phyloP scores from a whole-genome alignment of 2,888 invertebrate species.

The Pristionchus maxplancki region DNA sequence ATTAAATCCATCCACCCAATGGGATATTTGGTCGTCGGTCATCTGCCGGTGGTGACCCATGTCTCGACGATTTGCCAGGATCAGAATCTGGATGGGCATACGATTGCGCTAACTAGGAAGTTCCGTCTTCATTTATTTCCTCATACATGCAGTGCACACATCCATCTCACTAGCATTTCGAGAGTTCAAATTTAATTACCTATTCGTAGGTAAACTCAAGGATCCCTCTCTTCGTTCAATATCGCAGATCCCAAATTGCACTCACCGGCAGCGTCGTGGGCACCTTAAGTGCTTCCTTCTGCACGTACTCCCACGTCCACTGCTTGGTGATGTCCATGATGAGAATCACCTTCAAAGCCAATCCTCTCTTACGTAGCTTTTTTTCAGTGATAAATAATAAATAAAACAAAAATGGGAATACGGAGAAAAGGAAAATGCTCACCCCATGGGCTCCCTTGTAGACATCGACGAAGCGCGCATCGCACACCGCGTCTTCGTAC shows the following conservation, averaged over 20 bases:
- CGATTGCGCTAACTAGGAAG: too few relatives aligned
- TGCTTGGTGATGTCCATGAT: slow-evolving; percentile 95
- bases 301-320: slow-evolving; percentile 96
- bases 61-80: slow-evolving; percentile 94
- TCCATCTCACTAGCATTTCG: background rate
- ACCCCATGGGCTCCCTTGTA: slow-evolving; percentile 93
- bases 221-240: too few relatives aligned
- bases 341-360: slow-evolving; percentile 82
- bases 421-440: background rate
- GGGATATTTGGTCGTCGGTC: slow-evolving; percentile 84
- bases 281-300: slow-evolving; percentile 88
- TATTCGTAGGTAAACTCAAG: too few relatives aligned
- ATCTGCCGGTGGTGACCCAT: slow-evolving; percentile 96
- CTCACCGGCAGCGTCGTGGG: slow-evolving; percentile 78
- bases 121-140: too few relatives aligned
- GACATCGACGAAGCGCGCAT: slow-evolving; percentile 95
- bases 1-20: slow-evolving; percentile 84
- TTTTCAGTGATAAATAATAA: too few relatives aligned
- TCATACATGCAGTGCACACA: background rate
- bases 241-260: background rate
- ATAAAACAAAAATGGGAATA: background rate
- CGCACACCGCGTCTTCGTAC: slow-evolving; percentile 82
- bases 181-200: too few relatives aligned
- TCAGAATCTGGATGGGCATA: slow-evolving; percentile 83
- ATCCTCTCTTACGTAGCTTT: too few relatives aligned